A percentile compares a stretch with the other conserved stretches of the same genome.
These are phyloP conservation scores for Drosophila littoralis DNA, from an alignment of 1,140 invertebrate genomes.

Conservation along the genomic window DNA sequence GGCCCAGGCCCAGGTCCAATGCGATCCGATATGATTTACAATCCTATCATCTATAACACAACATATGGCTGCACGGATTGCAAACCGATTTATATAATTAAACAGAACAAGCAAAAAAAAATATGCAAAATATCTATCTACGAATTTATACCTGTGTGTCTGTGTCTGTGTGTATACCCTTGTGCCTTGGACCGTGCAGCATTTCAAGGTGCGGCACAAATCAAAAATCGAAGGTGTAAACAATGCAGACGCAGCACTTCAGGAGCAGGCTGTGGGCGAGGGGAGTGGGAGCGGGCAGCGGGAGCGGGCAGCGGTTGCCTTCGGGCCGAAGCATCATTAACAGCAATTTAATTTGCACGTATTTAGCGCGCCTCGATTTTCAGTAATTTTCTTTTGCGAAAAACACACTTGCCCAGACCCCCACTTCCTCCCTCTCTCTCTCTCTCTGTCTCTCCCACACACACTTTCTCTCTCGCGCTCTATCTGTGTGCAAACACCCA, in stretches of 20 bases:
- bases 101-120: conserved; percentile 14
- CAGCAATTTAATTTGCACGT: conserved; percentile 44
- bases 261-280: not conserved
- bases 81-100: conserved; percentile 53
- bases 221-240: conserved; percentile 80
- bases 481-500: conserved; percentile 27
- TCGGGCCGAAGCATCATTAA: conserved; percentile 55
- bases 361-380: conserved; percentile 28
- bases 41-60: conserved; percentile 23
- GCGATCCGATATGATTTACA: conserved; percentile 3
- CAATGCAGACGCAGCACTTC: conserved; percentile 47
- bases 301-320: not conserved
- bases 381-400: conserved; percentile 35
- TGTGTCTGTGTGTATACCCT: conserved; percentile 20
- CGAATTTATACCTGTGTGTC: conserved; percentile 6
- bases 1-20: not conserved
- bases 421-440: not conserved
- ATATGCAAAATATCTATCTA: not conserved
- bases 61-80: conserved; percentile 15
- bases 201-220: conserved; percentile 75
- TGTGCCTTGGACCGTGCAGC: conserved; percentile 29
- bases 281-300: not conserved
- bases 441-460: conserved; percentile 1
- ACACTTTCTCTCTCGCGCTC: conserved; percentile 1
- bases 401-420: conserved; percentile 10